These are phyloP conservation scores for Pasiphila rectangulata DNA, from an alignment of 2,888 invertebrate species.

Conservation along the genomic window DNA sequence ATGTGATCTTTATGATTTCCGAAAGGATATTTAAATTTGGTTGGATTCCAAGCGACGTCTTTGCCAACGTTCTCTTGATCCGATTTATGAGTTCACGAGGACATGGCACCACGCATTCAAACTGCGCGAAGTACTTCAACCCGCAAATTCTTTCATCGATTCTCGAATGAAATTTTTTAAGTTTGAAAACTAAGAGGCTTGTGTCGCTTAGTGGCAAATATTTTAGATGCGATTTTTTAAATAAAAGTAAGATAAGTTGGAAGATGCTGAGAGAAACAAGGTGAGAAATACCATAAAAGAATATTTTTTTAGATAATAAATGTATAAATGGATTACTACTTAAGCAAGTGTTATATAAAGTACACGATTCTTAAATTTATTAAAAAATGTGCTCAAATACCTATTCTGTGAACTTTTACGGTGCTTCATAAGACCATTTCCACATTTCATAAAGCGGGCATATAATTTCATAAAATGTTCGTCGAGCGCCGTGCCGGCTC, in stretches of 20 bases:
- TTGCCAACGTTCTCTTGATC: slow-evolving; percentile 60
- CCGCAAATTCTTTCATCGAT: slow-evolving; percentile 38
- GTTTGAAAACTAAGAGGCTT: no score
- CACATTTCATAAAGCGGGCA: slow-evolving; percentile 5
- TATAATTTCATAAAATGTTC: no score
- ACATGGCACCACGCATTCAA: slow-evolving; percentile 41
- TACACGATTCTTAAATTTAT: no score
- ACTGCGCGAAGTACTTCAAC: slow-evolving; percentile 33
- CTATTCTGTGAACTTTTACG: background rate
- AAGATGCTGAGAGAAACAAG: no score
- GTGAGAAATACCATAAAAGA: no score
- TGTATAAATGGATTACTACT: no score
- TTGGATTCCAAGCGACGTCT: slow-evolving; percentile 62
- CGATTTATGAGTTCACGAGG: slow-evolving; percentile 59
- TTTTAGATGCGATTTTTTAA: slow-evolving; percentile 19
- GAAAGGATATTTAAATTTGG: slow-evolving; percentile 71
- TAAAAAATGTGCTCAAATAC: background rate
- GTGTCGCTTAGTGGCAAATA: no score
- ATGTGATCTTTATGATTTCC: slow-evolving; percentile 61
- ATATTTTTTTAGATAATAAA: no score
- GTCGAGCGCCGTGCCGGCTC: background rate
- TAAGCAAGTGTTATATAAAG: no score
- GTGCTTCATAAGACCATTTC: slow-evolving; percentile 10
- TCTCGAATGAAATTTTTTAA: slow-evolving; percentile 34
- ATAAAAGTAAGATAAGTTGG: no score